These are phyloP conservation scores for Vollenhovia emeryi DNA, from an alignment of 1,140 invertebrate genomes.

Conservation along the genomic window DNA sequence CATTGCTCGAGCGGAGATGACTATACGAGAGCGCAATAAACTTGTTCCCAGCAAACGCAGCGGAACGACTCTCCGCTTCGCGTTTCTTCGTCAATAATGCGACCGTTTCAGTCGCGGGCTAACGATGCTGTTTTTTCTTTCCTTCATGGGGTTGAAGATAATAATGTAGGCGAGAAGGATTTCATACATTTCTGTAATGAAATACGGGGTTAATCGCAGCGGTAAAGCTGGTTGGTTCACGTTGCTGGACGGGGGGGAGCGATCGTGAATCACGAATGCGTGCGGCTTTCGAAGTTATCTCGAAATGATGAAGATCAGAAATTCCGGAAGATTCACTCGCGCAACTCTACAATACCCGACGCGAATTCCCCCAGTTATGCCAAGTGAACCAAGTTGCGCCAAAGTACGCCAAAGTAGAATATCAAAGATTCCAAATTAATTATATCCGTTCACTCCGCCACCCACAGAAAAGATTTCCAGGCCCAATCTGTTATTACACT, in stretches of 20 bases:
- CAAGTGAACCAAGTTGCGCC: background rate
- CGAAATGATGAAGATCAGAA: background rate
- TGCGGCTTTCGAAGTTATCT: slow-evolving; percentile 23
- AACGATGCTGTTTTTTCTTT: no score
- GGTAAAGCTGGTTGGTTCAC: background rate
- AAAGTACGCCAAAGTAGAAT: background rate
- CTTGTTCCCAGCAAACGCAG: slow-evolving; percentile 45
- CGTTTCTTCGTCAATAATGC: slow-evolving; percentile 27
- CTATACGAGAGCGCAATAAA: slow-evolving; percentile 57
- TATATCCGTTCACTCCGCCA: no score
- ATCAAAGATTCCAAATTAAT: background rate
- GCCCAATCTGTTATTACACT: no score
- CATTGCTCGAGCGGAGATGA: slow-evolving; percentile 10
- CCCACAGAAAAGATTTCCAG: no score
- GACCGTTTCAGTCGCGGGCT: background rate
- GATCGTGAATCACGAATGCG: slow-evolving; percentile 21
- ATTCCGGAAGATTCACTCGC: slow-evolving; percentile 17
- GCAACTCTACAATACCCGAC: background rate
- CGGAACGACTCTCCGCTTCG: slow-evolving; percentile 30
- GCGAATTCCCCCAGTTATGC: slow-evolving; percentile 23
- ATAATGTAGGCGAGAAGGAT: slow-evolving; percentile 43
- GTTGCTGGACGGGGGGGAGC: background rate
- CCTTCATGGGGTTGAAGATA: no score
- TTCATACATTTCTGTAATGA: background rate
- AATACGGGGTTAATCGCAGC: slow-evolving; percentile 17